These are phyloP conservation scores for Holothuria scabra DNA, from an alignment of 53 echinoderm and acorn worm genomes.

Conservation along the genomic window DNA sequence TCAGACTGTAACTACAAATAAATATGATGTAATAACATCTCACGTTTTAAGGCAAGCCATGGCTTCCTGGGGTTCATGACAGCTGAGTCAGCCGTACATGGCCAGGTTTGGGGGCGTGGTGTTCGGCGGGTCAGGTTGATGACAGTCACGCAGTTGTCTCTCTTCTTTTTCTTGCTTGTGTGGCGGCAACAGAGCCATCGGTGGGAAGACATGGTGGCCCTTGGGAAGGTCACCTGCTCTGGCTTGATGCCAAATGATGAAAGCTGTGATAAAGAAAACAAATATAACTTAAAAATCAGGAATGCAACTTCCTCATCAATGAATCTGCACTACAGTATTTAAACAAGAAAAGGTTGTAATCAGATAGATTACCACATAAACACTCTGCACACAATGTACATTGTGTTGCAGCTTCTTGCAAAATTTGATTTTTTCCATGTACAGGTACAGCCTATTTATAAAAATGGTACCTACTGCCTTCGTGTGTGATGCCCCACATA, in stretches of 20 bases:
- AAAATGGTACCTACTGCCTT: too few relatives aligned
- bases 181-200: constrained; percentile 98
- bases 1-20: too few relatives aligned
- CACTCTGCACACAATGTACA: too few relatives aligned
- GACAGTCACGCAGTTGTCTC: constrained; percentile 88
- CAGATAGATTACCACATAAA: too few relatives aligned
- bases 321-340: too few relatives aligned
- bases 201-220: constrained; percentile 95
- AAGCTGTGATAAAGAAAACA: constrained; percentile 65
- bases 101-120: constrained; percentile 90
- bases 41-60: constrained; percentile 97
- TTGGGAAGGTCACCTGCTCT: constrained; percentile 90
- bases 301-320: too few relatives aligned
- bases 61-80: constrained; percentile 98
- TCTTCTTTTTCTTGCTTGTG: constrained; percentile 86
- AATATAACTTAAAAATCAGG: not conserved
- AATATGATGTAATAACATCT: too few relatives aligned
- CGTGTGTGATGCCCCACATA: too few relatives aligned
- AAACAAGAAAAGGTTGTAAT: too few relatives aligned
- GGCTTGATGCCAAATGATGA: constrained; percentile 85
- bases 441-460: too few relatives aligned
- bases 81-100: constrained; percentile 94
- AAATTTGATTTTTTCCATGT: too few relatives aligned
- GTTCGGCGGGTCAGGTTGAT: constrained; percentile 90
- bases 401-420: too few relatives aligned